Conservation (phyloP, 2,113 vertebrate genomes). For the Nycticorax nycticorax region DNA sequence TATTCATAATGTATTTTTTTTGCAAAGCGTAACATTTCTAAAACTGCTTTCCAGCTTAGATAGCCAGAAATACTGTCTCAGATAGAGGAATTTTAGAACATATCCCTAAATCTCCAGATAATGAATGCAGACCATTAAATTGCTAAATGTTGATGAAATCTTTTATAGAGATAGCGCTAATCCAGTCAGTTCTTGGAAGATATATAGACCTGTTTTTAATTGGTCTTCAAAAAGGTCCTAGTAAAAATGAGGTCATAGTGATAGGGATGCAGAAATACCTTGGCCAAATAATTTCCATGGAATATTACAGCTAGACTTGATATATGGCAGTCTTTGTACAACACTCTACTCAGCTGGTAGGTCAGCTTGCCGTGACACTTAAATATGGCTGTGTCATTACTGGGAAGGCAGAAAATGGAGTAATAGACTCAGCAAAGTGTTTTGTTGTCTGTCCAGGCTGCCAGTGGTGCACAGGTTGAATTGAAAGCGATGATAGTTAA, state of each 20-base stretch:
- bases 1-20: background rate
- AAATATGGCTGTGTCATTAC: background rate
- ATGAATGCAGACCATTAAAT: slow-evolving; percentile 20
- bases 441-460: background rate
- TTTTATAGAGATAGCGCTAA: background rate
- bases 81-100: background rate
- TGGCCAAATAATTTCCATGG: background rate
- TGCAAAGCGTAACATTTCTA: background rate
- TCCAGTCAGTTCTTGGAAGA: background rate
- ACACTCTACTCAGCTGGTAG: background rate
- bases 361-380: background rate
- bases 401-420: background rate
- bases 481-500: background rate
- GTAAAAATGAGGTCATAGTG: background rate
- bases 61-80: background rate
- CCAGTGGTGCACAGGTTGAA: background rate
- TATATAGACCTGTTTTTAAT: background rate
- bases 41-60: background rate
- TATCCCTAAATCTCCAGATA: background rate
- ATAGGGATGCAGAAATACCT: background rate
- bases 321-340: background rate
- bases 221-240: background rate
- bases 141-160: slow-evolving; percentile 7
- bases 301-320: background rate
- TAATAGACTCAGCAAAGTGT: background rate